Percentiles rank a stretch among this genome's conserved stretches.
phyloP scores from a whole-genome alignment of 1,140 invertebrate species.

The Cyphomyrmex costatus region DNA sequence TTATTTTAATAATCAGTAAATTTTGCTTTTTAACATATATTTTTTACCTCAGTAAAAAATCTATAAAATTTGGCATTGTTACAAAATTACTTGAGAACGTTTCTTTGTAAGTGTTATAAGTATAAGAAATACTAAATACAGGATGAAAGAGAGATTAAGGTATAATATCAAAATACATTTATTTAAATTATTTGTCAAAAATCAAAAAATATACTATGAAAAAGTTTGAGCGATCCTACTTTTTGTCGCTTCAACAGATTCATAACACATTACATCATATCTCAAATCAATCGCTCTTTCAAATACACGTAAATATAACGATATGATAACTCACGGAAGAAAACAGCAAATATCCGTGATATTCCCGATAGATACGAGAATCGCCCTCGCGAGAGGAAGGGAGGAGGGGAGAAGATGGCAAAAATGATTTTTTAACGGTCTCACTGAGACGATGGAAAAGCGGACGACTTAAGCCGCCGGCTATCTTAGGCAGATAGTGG shows the following conservation, averaged over 20 bases:
- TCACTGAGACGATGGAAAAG: slow-evolving; percentile 52
- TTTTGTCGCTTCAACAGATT: neutral
- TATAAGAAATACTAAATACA: neutral
- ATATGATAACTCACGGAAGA: neutral
- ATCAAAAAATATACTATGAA: neutral
- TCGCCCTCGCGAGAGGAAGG: slow-evolving; percentile 54
- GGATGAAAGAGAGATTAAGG: neutral
- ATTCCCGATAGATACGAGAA: slow-evolving; percentile 28
- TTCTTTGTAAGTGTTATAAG: neutral
- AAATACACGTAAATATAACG: neutral
- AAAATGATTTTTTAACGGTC: slow-evolving; percentile 83
- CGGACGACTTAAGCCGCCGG: slow-evolving; percentile 72
- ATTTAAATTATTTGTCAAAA: neutral
- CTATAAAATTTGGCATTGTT: no score
- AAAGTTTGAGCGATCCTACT: neutral
- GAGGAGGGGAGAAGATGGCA: slow-evolving; percentile 49
- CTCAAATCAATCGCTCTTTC: neutral
- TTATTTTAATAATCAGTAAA: no score
- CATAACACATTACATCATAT: neutral
- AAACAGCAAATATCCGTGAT: neutral
- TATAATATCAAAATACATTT: neutral
- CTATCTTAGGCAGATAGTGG: slow-evolving; percentile 86
- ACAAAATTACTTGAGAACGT: no score
- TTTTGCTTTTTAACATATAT: no score
- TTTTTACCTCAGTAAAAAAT: no score